Base-by-base conservation (phyloP, 1,140 invertebrate species). In the Lutraria rhynchaena region DNA sequence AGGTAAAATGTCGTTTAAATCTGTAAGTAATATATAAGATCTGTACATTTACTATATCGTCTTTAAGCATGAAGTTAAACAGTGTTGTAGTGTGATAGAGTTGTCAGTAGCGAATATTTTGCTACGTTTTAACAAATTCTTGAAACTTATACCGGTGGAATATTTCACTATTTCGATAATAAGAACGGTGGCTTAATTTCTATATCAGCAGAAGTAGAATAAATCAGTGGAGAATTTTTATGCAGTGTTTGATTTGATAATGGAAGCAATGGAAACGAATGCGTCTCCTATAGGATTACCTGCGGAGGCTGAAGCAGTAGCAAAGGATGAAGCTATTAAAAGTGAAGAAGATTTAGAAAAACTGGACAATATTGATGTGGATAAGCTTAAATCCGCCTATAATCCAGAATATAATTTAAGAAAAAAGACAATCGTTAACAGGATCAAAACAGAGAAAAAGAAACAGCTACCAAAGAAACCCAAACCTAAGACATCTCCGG, bases 401-500 rank as follows among this genome's bases (percentile, higher is more conserved):
- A 81, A 65, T 24, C 78, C 70, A 11, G 78, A 81, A 37, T 81
- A 81, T 37, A 81, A 81, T 33, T 35, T 81, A 9, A 53, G 78
- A 22, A 81, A 73, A 27, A 73, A 74, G 49, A 81, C 78, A 73
- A 73, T 81, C 29, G 78, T 81, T 17, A 81, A 81, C 33, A 33
- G 78, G 17, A 63, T 81, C 7, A 74, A 81, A 61, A 81, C 78
- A 7, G 78, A 81, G 44, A 81, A 73, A 63, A 71, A 70, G 57
- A 74, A 81, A 31, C 27, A 60, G 13, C 49, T 74, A 9, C 87
- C 89, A 0, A 90, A 88, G 74, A 71, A 84, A 70, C 89, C 89
- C 7, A 94, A 94, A 75, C 92, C 94, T n/a, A 96, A 96, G 89
- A 93, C 94, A 61, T 95, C 95, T 90, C 94, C 96, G 5, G 95